Evolutionary conservation across 2,797 vertebrate species (phyloP).

Genomic region (Sebastes itinus): DNA sequence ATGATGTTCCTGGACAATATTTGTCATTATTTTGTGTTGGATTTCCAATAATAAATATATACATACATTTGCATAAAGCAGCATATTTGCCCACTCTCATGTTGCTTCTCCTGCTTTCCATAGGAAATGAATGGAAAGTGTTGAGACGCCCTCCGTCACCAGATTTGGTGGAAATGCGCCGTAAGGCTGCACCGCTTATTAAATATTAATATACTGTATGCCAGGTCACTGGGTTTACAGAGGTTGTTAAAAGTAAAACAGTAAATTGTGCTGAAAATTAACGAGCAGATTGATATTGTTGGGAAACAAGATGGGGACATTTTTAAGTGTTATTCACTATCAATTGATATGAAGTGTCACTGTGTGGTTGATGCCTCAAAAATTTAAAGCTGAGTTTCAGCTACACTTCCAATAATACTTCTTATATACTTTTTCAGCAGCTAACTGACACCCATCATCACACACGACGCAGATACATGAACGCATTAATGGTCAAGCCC

Average conservation of each 20-base stretch:
- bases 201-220: background rate
- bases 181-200: background rate
- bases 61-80: no score
- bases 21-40: no score
- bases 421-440: background rate
- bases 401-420: background rate
- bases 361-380: background rate
- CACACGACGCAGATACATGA: background rate
- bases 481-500: background rate
- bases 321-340: background rate
- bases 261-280: background rate
- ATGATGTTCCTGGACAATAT: no score
- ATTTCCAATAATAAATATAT: no score
- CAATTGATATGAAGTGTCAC: background rate
- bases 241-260: background rate
- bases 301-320: background rate
- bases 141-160: no score
- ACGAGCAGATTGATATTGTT: background rate
- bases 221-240: background rate
- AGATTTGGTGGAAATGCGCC: no score
- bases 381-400: background rate
- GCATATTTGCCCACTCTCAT: no score
- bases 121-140: rapidly evolving
- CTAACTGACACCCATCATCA: background rate
- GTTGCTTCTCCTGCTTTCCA: no score